Evolutionary conservation across 1,140 invertebrate genomes (phyloP).

Genomic region (Campodea augens): DNA sequence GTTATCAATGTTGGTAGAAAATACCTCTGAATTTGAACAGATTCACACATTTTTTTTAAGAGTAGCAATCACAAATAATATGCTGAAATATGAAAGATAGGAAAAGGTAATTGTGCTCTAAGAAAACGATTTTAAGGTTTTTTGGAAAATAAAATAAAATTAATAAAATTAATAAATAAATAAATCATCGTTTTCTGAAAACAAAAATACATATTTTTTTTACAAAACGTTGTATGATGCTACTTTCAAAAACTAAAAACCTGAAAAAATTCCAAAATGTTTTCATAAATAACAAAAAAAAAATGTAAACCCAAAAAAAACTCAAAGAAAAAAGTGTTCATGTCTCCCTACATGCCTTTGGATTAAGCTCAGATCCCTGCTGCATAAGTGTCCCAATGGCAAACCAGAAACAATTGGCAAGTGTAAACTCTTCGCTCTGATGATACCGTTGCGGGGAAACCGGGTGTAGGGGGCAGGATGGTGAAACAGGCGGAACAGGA

Average conservation of each 20-base stretch:
- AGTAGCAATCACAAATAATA: too few species aligned
- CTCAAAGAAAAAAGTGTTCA: not conserved
- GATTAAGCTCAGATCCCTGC: slow-evolving; percentile 76
- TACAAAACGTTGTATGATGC: slow-evolving; percentile 17
- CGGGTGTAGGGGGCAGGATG: slow-evolving; percentile 45
- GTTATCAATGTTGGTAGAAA: too few species aligned
- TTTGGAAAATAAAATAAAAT: too few species aligned
- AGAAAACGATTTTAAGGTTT: too few species aligned
- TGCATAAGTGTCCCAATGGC: slow-evolving; percentile 77
- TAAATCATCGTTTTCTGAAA: not conserved
- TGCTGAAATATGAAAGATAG: too few species aligned
- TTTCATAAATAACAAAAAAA: not conserved
- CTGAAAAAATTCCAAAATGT: slow-evolving; percentile 15
- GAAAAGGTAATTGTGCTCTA: too few species aligned
- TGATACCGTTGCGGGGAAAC: slow-evolving; percentile 56
- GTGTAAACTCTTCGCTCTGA: slow-evolving; percentile 74
- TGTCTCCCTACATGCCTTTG: slow-evolving; percentile 33
- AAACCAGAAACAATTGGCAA: slow-evolving; percentile 77
- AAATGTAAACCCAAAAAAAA: not conserved
- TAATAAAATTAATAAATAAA: too few species aligned
- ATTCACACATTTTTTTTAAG: too few species aligned
- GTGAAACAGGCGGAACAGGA: slow-evolving; percentile 17
- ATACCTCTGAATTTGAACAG: too few species aligned
- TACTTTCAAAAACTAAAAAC: slow-evolving; percentile 19
- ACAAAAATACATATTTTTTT: not conserved